Conservation (phyloP, 2,797 vertebrate species). For the Momotus momota region DNA sequence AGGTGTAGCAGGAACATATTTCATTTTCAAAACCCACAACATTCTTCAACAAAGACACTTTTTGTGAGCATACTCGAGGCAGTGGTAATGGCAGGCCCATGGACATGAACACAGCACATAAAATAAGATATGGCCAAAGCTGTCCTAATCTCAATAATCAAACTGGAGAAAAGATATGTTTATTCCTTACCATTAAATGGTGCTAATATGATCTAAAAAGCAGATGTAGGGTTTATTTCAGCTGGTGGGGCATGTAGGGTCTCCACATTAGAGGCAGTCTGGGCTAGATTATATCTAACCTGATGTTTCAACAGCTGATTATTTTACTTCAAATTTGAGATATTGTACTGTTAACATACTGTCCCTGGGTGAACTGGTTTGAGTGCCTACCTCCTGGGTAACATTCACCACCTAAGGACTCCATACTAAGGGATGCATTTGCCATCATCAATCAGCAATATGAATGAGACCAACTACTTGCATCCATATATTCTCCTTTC, state of each 20-base stretch:
- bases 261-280: background rate
- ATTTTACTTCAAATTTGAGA: background rate
- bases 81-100: background rate
- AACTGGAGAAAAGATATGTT: background rate
- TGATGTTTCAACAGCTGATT: background rate
- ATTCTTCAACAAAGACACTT: background rate
- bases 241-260: accelerated
- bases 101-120: background rate
- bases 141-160: accelerated
- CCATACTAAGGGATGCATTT: background rate
- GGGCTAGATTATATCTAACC: background rate
- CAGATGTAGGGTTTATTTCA: background rate
- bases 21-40: background rate
- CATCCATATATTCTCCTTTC: background rate
- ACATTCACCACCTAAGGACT: background rate
- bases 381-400: background rate
- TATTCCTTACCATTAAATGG: background rate
- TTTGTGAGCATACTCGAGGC: background rate
- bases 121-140: background rate
- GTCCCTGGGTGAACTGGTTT: background rate
- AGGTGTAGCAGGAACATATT: background rate
- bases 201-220: background rate
- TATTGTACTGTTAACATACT: background rate
- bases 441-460: background rate
- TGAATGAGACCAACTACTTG: accelerated